These are phyloP conservation scores for Rhinopomastus cyanomelas DNA, from an alignment of 2,113 vertebrate species.

Conservation along the genomic window DNA sequence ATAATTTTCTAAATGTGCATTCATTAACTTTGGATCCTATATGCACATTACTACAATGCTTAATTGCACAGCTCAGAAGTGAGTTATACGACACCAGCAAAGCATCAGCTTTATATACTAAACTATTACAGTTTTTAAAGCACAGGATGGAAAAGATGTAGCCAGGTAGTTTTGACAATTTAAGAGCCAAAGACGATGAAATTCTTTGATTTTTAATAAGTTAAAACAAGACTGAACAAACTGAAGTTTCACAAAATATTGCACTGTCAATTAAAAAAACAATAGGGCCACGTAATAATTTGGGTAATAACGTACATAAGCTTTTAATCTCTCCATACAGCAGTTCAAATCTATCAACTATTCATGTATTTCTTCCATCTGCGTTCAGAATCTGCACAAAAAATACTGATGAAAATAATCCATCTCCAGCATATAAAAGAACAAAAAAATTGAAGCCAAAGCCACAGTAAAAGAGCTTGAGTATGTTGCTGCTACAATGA, in stretches of 20 bases:
- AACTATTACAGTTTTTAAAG: not conserved
- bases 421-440: not conserved
- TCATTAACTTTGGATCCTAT: not conserved
- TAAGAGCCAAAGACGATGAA: not conserved
- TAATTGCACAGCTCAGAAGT: not conserved
- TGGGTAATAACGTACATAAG: not conserved
- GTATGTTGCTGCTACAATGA: not conserved
- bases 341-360: not conserved
- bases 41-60: not conserved
- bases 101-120: not conserved
- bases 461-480: not conserved
- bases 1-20: not conserved
- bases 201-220: not conserved
- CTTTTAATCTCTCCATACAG: not conserved
- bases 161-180: not conserved
- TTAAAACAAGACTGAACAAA: not conserved
- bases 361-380: not conserved
- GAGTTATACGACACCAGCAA: not conserved
- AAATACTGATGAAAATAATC: not conserved
- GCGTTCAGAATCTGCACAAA: not conserved
- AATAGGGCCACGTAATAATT: not conserved
- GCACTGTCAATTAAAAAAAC: not conserved
- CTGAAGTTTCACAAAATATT: not conserved
- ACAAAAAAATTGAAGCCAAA: not conserved
- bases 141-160: not conserved